Conservation (phyloP, 92 coral and sea anemone genomes). For the Diadumene lineata region DNA sequence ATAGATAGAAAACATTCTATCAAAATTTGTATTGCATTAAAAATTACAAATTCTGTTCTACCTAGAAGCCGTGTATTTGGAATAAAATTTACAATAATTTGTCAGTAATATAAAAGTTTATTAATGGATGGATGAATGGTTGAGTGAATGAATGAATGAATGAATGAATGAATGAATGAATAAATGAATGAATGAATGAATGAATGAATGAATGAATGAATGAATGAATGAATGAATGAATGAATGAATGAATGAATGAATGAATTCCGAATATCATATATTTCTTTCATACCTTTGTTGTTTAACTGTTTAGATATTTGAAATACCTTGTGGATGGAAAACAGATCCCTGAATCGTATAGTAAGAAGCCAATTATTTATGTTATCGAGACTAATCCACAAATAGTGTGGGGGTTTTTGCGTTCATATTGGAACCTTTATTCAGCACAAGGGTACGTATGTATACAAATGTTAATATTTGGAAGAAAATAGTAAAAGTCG, state of each 20-base stretch:
- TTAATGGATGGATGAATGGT: too few relatives aligned
- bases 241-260: background rate
- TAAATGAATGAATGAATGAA: too few relatives aligned
- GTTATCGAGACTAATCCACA: background rate
- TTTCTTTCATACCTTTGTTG: background rate
- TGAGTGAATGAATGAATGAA: too few relatives aligned
- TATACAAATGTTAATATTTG: too few relatives aligned
- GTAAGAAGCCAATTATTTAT: background rate
- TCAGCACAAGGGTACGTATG: background rate
- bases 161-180: too few relatives aligned
- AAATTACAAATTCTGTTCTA: too few relatives aligned
- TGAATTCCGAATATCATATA: background rate
- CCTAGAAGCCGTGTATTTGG: too few relatives aligned
- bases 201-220: background rate
- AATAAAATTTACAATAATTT: too few relatives aligned
- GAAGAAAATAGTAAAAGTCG: too few relatives aligned
- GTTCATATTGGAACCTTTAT: constrained; percentile 12
- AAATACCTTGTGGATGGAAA: background rate
- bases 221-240: background rate
- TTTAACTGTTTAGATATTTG: constrained; percentile 8
- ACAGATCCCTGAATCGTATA: background rate
- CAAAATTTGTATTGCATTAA: too few relatives aligned
- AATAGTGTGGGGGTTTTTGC: constrained; percentile 19
- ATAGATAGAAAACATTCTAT: too few relatives aligned
- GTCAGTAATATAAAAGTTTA: too few relatives aligned